phyloP scores from a whole-genome alignment of 2,797 vertebrate species.

The Chloroceryle amazona region DNA sequence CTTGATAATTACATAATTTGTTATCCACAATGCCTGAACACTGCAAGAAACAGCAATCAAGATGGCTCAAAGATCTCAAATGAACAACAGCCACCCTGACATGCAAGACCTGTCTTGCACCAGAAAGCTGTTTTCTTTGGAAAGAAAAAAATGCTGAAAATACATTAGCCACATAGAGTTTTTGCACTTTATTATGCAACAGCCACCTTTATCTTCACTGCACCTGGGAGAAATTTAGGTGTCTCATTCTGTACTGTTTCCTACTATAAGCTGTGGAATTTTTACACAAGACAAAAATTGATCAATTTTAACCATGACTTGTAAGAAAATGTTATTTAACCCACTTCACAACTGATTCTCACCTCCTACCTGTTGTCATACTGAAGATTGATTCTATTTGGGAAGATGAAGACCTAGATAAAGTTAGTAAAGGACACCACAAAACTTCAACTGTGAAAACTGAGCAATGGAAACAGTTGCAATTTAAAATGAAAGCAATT shows the following conservation, averaged over 20 bases:
- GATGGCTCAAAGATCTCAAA: neutral
- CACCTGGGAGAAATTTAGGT: neutral
- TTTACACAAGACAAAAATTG: neutral
- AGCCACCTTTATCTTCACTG: neutral
- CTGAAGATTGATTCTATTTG: neutral
- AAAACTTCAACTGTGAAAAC: neutral
- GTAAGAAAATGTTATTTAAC: neutral
- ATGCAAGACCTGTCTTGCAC: neutral
- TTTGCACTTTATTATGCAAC: neutral
- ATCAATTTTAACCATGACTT: neutral
- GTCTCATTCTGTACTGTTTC: neutral
- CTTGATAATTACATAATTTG: neutral
- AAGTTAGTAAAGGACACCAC: neutral
- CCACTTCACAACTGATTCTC: neutral
- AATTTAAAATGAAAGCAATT: neutral
- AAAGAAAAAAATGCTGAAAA: neutral
- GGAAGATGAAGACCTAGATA: neutral
- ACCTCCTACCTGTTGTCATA: neutral
- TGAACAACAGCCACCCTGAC: neutral
- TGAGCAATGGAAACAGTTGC: neutral
- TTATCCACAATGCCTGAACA: neutral
- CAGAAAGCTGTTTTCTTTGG: neutral
- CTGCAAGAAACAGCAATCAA: neutral
- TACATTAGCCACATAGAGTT: neutral
- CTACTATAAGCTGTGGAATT: neutral